Conservation (phyloP, 2,113 vertebrate genomes). For the Glaucomys volans region DNA sequence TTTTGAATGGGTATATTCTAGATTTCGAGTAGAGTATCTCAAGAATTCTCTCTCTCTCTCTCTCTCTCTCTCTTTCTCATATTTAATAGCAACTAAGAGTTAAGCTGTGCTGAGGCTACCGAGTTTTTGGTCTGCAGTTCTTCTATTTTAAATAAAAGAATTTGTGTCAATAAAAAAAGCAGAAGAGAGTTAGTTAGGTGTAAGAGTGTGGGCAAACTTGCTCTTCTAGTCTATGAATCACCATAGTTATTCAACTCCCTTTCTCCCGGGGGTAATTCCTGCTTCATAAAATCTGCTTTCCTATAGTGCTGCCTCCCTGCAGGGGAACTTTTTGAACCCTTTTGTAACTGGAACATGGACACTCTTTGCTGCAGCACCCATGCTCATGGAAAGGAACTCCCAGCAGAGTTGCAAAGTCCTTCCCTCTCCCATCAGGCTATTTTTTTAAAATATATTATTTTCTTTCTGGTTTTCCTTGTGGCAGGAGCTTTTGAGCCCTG, state of each 20-base stretch:
- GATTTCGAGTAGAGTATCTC: neutral
- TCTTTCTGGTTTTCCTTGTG: neutral
- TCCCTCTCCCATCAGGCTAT: neutral
- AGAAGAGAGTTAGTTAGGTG: neutral
- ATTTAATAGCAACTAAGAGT: neutral
- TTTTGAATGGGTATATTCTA: neutral
- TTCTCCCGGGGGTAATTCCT: neutral
- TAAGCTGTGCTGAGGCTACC: neutral
- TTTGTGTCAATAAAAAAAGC: neutral
- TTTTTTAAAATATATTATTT: neutral
- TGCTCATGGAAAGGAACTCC: neutral
- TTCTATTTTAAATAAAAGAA: neutral
- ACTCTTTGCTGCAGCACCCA: accelerated
- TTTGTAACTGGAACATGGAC: neutral
- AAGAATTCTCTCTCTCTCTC: neutral
- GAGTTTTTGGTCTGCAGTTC: neutral
- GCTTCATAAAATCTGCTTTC: neutral
- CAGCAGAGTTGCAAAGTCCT: neutral
- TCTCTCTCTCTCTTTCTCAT: no score
- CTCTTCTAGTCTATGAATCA: neutral
- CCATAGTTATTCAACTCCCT: neutral
- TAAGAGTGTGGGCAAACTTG: neutral
- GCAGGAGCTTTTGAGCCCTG: neutral
- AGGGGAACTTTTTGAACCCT: neutral
- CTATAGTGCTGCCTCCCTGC: neutral